These are phyloP conservation scores for Unio pictorum DNA, from an alignment of 2,888 invertebrate species.

Conservation along the genomic window DNA sequence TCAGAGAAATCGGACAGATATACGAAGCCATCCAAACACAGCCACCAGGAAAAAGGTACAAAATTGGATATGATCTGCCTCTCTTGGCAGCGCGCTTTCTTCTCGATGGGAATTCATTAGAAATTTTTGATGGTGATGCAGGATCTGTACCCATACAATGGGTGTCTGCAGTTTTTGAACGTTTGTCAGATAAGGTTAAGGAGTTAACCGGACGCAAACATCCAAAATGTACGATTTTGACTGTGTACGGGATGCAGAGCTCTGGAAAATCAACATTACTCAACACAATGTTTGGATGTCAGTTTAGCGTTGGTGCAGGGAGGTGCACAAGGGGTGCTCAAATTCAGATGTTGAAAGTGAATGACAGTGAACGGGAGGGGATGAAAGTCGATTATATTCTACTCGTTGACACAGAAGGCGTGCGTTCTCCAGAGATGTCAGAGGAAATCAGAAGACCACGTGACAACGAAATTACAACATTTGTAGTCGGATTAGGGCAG, in stretches of 20 bases:
- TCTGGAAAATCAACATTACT: conserved; percentile 12
- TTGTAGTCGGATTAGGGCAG: conserved; percentile 9
- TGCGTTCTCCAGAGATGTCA: conserved; percentile 8
- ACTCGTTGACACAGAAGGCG: conserved; percentile 15
- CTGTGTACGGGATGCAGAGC: conserved; percentile 15
- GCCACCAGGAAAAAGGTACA: no score
- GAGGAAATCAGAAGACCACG: not conserved
- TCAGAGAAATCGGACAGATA: no score
- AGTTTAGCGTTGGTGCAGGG: conserved; percentile 11
- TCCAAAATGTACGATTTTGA: not conserved
- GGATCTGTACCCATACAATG: no score
- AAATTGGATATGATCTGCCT: no score
- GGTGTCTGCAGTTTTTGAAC: no score
- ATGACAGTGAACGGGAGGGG: not conserved
- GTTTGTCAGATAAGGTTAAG: no score
- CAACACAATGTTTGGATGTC: conserved; percentile 9
- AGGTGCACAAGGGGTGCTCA: conserved; percentile 12
- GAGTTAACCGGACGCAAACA: no score
- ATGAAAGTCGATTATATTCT: conserved; percentile 8
- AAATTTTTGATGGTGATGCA: no score
- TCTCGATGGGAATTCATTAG: no score
- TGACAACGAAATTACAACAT: conserved; percentile 11
- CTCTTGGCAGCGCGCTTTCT: no score
- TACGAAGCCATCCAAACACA: no score
- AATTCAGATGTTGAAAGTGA: conserved; percentile 7